Conservation (phyloP, 2,797 vertebrate genomes). For the Botia almorhae region DNA sequence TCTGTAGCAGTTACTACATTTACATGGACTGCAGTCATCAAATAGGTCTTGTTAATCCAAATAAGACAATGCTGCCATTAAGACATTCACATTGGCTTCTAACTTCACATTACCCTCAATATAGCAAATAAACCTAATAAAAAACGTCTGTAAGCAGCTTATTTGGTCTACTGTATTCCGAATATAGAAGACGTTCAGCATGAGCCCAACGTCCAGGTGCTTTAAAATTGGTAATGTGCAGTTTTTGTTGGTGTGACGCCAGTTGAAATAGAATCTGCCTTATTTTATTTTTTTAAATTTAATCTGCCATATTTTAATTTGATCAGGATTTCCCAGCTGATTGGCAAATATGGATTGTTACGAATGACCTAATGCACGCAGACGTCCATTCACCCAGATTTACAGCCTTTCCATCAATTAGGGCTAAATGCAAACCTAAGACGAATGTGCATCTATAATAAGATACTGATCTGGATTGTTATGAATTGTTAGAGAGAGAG, state of each 20-base stretch:
- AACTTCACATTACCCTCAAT: no score
- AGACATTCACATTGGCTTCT: not conserved
- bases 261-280: not conserved
- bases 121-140: no score
- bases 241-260: no score
- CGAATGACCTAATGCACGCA: not conserved
- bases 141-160: no score
- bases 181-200: no score
- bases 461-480: not conserved
- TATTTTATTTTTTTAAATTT: no score
- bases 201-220: no score
- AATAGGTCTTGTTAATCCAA: not conserved
- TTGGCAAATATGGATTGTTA: not conserved
- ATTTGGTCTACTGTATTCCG: no score
- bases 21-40: not conserved
- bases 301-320: not conserved
- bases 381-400: not conserved
- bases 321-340: not conserved
- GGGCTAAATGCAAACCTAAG: not conserved
- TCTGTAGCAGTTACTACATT: not conserved
- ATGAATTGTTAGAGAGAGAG: not conserved
- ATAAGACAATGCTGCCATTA: constrained; percentile 5
- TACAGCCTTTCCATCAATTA: not conserved
- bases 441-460: not conserved
- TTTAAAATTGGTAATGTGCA: no score